These are phyloP conservation scores for Falco naumanni DNA, from an alignment of 2,797 vertebrate genomes.

Conservation along the genomic window DNA sequence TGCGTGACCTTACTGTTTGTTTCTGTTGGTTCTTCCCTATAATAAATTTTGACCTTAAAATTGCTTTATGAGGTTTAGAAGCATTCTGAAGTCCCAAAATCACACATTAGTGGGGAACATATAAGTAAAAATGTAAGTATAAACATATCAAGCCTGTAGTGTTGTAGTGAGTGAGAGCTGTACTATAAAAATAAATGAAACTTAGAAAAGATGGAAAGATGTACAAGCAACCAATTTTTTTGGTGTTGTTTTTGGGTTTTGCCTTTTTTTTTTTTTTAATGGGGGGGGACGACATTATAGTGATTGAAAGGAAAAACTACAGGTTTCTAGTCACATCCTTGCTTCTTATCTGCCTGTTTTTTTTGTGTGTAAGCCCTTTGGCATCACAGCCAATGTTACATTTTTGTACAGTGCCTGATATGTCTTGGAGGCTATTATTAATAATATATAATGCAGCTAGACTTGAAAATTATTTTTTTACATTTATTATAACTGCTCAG, in stretches of 20 bases:
- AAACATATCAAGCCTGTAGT: neutral
- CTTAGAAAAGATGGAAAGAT: neutral
- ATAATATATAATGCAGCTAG: constrained; percentile 45
- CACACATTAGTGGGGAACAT: neutral
- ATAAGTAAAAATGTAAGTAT: neutral
- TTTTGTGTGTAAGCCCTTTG: neutral
- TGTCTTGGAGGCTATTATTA: constrained; percentile 23
- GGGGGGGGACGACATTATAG: neutral
- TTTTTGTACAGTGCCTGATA: neutral
- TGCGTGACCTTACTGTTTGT: neutral
- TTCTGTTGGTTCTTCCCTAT: neutral
- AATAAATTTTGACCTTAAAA: neutral
- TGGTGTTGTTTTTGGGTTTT: too few relatives aligned
- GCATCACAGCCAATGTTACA: neutral
- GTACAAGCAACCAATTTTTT: neutral
- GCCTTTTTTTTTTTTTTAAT: neutral
- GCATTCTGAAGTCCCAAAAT: neutral
- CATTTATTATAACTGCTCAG: neutral
- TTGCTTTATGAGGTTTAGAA: neutral
- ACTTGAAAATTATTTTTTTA: constrained; percentile 10
- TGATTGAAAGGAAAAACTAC: neutral
- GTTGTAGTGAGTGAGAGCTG: neutral
- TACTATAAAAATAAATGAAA: neutral
- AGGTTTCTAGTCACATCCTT: neutral
- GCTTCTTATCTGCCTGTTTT: neutral